A percentile compares a stretch with the other conserved stretches of the same genome.
Conservation (phyloP, 2,113 vertebrate species). For the Camelus dromedarius region DNA sequence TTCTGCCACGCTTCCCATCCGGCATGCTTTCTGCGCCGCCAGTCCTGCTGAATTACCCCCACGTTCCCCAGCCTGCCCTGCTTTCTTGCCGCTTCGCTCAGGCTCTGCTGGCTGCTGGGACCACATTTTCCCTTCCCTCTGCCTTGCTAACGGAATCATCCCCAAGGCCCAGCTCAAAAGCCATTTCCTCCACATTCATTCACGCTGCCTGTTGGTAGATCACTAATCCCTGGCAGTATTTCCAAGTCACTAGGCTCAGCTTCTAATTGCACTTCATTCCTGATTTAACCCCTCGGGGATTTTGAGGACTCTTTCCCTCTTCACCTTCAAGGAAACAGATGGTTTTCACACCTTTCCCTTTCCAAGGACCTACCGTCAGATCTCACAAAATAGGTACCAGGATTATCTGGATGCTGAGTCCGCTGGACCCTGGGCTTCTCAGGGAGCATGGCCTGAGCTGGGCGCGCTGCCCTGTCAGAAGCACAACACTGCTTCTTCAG, state of each 20-base stretch:
- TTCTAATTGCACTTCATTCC: neutral
- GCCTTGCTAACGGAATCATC: neutral
- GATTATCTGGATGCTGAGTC: neutral
- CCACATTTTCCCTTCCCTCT: neutral
- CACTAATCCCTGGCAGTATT: neutral
- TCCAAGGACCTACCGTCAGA: neutral
- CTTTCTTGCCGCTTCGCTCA: neutral
- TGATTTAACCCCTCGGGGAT: neutral
- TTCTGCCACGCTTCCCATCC: neutral
- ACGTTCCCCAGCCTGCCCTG: fast-evolving
- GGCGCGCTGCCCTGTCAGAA: neutral
- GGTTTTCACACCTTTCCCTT: neutral
- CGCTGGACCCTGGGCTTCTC: neutral
- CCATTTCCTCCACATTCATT: neutral
- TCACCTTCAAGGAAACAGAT: neutral
- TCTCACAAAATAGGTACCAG: neutral
- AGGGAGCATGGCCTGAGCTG: neutral
- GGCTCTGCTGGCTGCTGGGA: neutral
- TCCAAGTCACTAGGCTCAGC: neutral
- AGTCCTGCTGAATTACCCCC: neutral
- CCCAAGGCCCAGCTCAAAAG: neutral
- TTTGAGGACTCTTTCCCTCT: neutral
- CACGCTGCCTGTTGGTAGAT: neutral
- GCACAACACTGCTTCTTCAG: neutral
- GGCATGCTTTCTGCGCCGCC: no score